Conservation (phyloP, 2,797 vertebrate genomes). For the Pristis pectinata region DNA sequence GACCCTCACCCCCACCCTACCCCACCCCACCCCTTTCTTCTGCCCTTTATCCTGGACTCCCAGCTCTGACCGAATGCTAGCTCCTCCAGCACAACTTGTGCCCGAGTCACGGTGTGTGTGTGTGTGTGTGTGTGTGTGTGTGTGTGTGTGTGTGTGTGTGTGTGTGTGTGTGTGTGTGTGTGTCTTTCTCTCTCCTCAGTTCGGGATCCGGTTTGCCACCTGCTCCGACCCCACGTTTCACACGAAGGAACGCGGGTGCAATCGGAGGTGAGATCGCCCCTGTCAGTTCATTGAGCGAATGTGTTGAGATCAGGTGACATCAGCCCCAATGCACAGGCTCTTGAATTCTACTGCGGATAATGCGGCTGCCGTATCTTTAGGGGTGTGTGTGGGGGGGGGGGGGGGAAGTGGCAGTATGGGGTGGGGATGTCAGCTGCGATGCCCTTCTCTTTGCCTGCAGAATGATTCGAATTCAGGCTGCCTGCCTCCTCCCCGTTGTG, state of each 20-base stretch:
- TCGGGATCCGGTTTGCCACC: too few relatives aligned
- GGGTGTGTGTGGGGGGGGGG: neutral
- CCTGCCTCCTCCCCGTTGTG: neutral
- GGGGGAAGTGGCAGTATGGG: too few relatives aligned
- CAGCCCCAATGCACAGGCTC: neutral
- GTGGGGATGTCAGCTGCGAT: neutral
- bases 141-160: too few relatives aligned
- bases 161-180: too few relatives aligned
- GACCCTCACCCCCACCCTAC: neutral
- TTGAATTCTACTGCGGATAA: neutral
- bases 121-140: too few relatives aligned
- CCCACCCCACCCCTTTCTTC: neutral
- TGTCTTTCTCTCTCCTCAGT: neutral
- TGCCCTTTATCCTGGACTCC: neutral
- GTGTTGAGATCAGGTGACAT: neutral
- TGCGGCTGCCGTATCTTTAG: neutral
- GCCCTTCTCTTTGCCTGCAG: neutral
- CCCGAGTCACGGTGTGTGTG: neutral
- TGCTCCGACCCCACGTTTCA: neutral
- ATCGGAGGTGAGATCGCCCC: neutral
- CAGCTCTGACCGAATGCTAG: neutral
- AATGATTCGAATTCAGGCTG: neutral
- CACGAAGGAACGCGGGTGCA: neutral
- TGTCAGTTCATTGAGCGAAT: neutral
- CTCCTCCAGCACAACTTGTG: too few relatives aligned